A percentile compares a stretch with the other conserved stretches of the same genome.
Conservation (phyloP, 2,888 invertebrate genomes). For the Watsonalla binaria region DNA sequence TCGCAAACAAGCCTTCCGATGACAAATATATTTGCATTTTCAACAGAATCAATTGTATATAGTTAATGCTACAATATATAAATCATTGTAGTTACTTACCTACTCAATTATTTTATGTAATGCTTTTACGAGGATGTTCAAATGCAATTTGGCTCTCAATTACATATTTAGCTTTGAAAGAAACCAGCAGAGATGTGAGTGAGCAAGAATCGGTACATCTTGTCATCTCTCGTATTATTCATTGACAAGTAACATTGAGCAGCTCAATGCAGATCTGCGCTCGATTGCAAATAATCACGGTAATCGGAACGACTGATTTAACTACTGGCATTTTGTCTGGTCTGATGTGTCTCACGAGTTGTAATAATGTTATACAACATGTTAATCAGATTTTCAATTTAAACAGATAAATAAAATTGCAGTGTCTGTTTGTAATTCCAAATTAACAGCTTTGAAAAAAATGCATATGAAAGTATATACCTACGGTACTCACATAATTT, state of each 20-base stretch:
- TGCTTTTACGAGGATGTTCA: background rate
- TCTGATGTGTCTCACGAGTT: background rate
- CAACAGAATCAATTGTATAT: too few species aligned
- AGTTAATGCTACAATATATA: too few species aligned
- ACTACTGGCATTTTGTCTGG: background rate
- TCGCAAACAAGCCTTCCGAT: too few species aligned
- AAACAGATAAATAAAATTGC: too few species aligned
- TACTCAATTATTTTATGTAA: too few species aligned
- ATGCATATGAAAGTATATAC: too few species aligned
- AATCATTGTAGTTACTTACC: too few species aligned
- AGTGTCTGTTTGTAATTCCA: too few species aligned
- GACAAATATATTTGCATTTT: too few species aligned
- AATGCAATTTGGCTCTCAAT: background rate
- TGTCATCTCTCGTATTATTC: background rate
- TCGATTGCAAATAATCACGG: slow-evolving; percentile 1
- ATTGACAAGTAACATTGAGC: slow-evolving; percentile 1
- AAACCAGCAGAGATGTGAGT: background rate
- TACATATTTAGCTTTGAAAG: background rate
- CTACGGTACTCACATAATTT: too few species aligned
- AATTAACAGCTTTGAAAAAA: too few species aligned
- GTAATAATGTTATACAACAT: background rate
- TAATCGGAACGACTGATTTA: background rate
- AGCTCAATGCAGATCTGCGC: background rate
- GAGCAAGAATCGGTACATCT: background rate
- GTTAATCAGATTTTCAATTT: background rate